Conservation (phyloP, 35 echinoderm and acorn worm genomes). For the Ophiothrix spiculata region DNA sequence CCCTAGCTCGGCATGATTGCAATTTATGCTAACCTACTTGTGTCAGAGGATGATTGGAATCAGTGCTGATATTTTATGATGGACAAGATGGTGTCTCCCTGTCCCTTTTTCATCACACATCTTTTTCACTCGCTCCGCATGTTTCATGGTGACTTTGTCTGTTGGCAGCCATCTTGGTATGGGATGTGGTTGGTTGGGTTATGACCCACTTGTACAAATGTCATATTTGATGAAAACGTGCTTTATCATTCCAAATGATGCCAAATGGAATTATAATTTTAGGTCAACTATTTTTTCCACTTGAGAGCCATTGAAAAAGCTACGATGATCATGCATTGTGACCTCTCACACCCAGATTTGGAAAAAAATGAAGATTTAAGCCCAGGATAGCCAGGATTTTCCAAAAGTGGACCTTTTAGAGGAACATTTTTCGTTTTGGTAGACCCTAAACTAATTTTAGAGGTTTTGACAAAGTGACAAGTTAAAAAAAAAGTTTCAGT, state of each 20-base stretch:
- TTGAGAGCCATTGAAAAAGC: no score
- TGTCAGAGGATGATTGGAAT: constrained; percentile 7
- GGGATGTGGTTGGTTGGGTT: not conserved
- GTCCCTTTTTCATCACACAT: not conserved
- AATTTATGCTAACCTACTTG: not conserved
- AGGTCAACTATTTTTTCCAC: no score
- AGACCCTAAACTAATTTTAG: no score
- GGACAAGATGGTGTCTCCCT: constrained; percentile 10
- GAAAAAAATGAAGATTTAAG: no score
- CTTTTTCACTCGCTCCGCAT: not conserved
- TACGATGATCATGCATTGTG: no score
- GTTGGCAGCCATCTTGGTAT: not conserved
- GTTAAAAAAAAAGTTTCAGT: no score
- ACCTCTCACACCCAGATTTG: no score
- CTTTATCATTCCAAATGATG: not conserved
- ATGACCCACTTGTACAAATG: constrained; percentile 12
- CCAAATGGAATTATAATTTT: no score
- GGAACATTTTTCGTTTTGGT: no score
- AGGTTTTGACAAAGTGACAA: no score
- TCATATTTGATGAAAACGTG: not conserved
- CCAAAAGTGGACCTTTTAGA: no score
- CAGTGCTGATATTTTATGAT: not conserved
- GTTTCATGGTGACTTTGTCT: not conserved
- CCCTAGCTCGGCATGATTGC: not conserved
- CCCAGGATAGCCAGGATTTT: no score